phyloP scores from a whole-genome alignment of 2,113 vertebrate genomes.

The Rhinolophus sinicus region DNA sequence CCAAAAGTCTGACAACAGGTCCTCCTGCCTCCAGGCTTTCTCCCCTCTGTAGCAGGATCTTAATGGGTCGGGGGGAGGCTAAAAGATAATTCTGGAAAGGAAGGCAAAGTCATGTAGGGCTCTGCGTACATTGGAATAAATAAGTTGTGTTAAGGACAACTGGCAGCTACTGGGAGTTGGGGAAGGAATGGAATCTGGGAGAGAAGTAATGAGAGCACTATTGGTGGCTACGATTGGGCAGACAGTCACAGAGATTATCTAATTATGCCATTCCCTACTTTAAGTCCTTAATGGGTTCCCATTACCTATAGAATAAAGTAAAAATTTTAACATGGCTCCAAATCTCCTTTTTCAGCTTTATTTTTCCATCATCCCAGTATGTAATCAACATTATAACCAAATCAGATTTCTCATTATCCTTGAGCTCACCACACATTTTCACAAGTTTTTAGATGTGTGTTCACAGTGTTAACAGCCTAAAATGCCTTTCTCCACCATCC shows the following conservation, averaged over 20 bases:
- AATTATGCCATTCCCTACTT: background rate
- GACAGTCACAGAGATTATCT: background rate
- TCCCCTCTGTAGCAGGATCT: background rate
- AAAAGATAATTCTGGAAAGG: background rate
- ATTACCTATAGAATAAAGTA: background rate
- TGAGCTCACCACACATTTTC: background rate
- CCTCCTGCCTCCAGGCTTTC: background rate
- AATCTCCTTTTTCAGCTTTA: background rate
- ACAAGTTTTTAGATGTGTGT: slow-evolving; percentile 8
- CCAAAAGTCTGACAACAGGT: background rate
- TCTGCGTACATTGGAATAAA: background rate
- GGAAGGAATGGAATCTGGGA: background rate
- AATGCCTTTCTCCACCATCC: background rate
- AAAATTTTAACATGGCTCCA: background rate
- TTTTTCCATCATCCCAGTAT: background rate
- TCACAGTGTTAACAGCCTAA: slow-evolving; percentile 6
- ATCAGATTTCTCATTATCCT: background rate
- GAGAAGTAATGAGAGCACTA: background rate
- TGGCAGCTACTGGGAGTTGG: background rate
- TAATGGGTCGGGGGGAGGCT: background rate
- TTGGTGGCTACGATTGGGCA: background rate
- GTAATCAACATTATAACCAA: background rate
- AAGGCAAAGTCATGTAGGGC: background rate
- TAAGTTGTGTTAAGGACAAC: background rate
- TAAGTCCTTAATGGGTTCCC: background rate